Percentiles rank a stretch among this genome's conserved stretches.
phyloP scores from a whole-genome alignment of 2,797 vertebrate genomes.

The Labroides dimidiatus region DNA sequence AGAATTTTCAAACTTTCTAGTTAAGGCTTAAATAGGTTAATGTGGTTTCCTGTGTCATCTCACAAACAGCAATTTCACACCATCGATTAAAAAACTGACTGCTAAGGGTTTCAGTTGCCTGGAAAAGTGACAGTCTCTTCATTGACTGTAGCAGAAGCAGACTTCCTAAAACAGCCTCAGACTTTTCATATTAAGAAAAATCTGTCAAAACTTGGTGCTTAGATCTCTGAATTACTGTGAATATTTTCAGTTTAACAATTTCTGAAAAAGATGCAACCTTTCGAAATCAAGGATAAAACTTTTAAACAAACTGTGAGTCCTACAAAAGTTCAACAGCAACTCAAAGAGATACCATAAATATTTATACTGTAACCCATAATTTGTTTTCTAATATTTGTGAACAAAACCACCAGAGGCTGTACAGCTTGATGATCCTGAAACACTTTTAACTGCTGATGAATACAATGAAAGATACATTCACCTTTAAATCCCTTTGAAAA shows the following conservation, averaged over 20 bases:
- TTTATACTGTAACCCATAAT: background rate
- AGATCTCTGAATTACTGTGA: background rate
- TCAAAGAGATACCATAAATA: too few relatives aligned
- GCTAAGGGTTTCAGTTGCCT: too few relatives aligned
- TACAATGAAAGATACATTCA: background rate
- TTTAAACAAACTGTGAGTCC: too few relatives aligned
- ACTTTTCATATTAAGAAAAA: background rate
- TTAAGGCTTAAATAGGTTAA: background rate
- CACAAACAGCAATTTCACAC: too few relatives aligned
- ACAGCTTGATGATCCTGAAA: background rate
- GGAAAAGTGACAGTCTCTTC: background rate
- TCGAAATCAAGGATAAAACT: background rate
- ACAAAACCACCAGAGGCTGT: background rate
- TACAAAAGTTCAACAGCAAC: too few relatives aligned
- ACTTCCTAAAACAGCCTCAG: background rate
- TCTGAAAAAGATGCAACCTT: too few relatives aligned
- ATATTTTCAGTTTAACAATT: too few relatives aligned
- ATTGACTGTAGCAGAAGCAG: background rate
- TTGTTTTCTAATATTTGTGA: slow-evolving; percentile 6
- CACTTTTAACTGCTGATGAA: slow-evolving; percentile 1
- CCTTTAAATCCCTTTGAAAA: background rate
- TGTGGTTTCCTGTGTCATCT: slow-evolving; percentile 16
- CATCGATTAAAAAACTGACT: too few relatives aligned
- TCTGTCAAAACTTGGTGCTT: background rate
- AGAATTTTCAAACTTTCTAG: background rate